These are phyloP conservation scores for Hemicentrotus pulcherrimus DNA, from an alignment of 35 echinoderm and acorn worm species.

Conservation along the genomic window DNA sequence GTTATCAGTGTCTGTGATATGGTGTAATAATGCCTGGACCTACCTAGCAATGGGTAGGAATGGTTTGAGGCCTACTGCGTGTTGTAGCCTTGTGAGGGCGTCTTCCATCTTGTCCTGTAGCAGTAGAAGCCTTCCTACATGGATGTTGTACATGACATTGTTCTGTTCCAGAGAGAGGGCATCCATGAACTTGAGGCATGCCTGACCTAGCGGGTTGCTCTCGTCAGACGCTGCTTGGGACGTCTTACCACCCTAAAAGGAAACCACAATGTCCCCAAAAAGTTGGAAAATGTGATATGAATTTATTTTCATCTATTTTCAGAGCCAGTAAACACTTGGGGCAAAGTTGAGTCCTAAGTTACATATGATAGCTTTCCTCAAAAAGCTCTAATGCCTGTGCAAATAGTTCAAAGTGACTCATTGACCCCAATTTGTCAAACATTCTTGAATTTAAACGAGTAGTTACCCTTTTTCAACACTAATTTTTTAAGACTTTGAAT, in stretches of 20 bases:
- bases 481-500: too few relatives aligned
- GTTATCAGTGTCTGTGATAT: too few relatives aligned
- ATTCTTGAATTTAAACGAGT: too few relatives aligned
- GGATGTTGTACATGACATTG: slow-evolving; percentile 84
- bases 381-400: too few relatives aligned
- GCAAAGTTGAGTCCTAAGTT: not conserved
- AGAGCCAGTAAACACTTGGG: not conserved
- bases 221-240: slow-evolving; percentile 92
- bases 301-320: not conserved
- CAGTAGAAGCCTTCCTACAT: slow-evolving; percentile 81
- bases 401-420: not conserved
- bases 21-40: not conserved
- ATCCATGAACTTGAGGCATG: slow-evolving; percentile 95
- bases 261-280: not conserved
- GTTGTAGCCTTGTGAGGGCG: slow-evolving; percentile 80
- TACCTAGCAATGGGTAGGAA: slow-evolving; percentile 74
- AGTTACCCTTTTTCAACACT: too few relatives aligned
- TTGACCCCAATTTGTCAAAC: not conserved
- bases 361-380: too few relatives aligned
- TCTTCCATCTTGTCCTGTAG: slow-evolving; percentile 87
- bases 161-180: slow-evolving; percentile 86
- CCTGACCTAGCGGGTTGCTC: slow-evolving; percentile 87
- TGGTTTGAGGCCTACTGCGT: slow-evolving; percentile 88
- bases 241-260: slow-evolving; percentile 77
- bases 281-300: not conserved